Evolutionary conservation across 2,888 invertebrate genomes (phyloP), one percentile per base, ranked within the genome.

Genomic region (Callimorpha dominula): DNA sequence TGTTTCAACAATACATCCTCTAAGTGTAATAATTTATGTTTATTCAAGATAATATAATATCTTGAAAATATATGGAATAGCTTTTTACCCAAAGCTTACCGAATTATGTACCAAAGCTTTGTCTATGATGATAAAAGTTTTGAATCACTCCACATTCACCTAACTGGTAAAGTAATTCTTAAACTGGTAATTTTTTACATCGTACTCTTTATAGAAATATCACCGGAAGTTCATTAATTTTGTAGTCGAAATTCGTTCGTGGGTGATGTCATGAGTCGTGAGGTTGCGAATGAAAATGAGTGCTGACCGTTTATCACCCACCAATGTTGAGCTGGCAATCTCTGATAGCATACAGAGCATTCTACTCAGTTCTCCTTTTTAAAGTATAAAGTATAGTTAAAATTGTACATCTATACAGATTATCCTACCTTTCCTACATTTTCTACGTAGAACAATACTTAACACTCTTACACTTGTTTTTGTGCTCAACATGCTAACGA

Each of bases 401-500:
- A 31, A 31, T 31, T 31, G 2, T 31, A 31, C 31, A 31, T 31
- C 31, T 31, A 31, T 31, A 31, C 31, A 31, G 31, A 31, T 1
- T 31, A 31, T 31, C 31, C 31, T 31, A 31, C 31, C 31, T 31
- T 1, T 31, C 31, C 2, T 31, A 50, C 15, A 50, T 4, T 4
- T 11, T 15, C 15, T 50, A 50, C 50, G 1, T 50, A 50, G 52
- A 4, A 31, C 12, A 42, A 9, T 1, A 46, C 20, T 17, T 15
- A 63, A 42, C 40, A 50, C 17, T 54, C 14, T 43, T 43, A 31
- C 3, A 46, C 64, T 65, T 54, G 31, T 43, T 65, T 50, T 70
- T 70, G 17, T 31, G 14, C 46, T 40, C 17, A 62, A 74, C 60
- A 65, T 50, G 52, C 42, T 50, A 68, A 77, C 74, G 72, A 77